Percentiles rank a stretch among this genome's conserved stretches.
Evolutionary conservation across 1,140 invertebrate genomes (phyloP).

Genomic region (Drosophila tropicalis): DNA sequence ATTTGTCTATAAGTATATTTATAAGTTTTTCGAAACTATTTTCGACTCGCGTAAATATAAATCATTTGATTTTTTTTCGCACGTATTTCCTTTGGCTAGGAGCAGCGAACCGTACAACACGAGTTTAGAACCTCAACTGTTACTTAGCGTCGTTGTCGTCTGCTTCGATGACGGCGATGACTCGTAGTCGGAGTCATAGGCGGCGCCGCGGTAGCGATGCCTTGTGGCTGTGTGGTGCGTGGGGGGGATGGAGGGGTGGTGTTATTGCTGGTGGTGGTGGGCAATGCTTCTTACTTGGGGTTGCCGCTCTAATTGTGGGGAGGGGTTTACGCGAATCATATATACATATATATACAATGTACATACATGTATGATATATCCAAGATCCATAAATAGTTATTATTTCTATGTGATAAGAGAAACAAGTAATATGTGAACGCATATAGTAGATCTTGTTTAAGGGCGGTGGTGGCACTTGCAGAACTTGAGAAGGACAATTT

Average conservation of each 20-base stretch:
- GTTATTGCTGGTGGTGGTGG: too few relatives aligned
- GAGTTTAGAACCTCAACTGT: slow-evolving; percentile 65
- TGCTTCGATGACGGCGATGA: slow-evolving; percentile 10
- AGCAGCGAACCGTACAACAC: slow-evolving; percentile 50
- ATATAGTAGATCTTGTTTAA: too few relatives aligned
- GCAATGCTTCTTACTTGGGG: background rate
- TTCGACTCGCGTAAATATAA: slow-evolving; percentile 22
- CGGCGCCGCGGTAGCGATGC: too few relatives aligned
- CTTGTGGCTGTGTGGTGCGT: background rate
- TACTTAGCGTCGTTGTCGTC: slow-evolving; percentile 17
- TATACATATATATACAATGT: too few relatives aligned
- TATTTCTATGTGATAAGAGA: too few relatives aligned
- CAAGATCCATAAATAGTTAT: background rate
- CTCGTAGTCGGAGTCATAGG: background rate
- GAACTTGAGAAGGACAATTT: too few relatives aligned
- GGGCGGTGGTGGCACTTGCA: too few relatives aligned
- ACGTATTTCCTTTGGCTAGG: slow-evolving; percentile 16
- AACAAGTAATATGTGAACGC: background rate
- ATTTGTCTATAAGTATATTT: slow-evolving; percentile 19
- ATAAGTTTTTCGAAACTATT: slow-evolving; percentile 28
- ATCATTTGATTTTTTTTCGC: slow-evolving; percentile 38
- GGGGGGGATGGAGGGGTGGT: background rate
- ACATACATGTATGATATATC: background rate
- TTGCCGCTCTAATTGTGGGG: background rate
- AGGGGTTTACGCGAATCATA: background rate